Base-by-base conservation (phyloP, 2,797 vertebrate species). In the Pogonophryne albipinna region DNA sequence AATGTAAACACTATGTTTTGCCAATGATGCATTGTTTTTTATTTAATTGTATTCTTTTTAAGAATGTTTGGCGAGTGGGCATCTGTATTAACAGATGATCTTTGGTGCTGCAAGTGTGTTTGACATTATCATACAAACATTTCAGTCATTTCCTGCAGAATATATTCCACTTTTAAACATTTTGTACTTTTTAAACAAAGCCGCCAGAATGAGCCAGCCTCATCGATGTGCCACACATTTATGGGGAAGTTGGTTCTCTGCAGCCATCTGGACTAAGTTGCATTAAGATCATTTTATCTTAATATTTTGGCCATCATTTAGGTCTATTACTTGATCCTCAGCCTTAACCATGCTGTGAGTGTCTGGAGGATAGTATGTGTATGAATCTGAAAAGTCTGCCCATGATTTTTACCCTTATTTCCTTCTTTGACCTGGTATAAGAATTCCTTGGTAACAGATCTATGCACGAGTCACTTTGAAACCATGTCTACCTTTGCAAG, bases 401-500 rank as follows among this genome's bases (percentile, higher is more conserved):
- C 49, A 27, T 65, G 34, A 66, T 69, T 75, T 15, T 64, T 2
- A 72, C 53, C 66, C 12, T 38, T 7, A 6, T 60, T 74, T 71
- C 34, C 53, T n/a, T 66, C n/a, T 80, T 42, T 41, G 23, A 72
- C 16, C 58, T 11, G 13, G 62, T 50, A 8, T 20, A 19, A 66
- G 58, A 79, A 62, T 65, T 80, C 72, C 62, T 69, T 13, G 45
- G 51, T 27, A 74, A 80, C 60, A 74, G 87, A 89, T 89, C 88
- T 91, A 91, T 91, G 88, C 90, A 91, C 83, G 19, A 6, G 84
- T 80, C 85, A 91, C 87, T 91, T 89, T 89, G 77, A 83, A 83
- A 87, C 59, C 64, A 75, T 76, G 79, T 79, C 38, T 60, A 74
- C 56, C 66, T 76, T 68, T 79, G 50, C 44, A 64, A 78, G 80